Evolutionary conservation across 2,888 invertebrate genomes (phyloP), one percentile per base, ranked within the genome.

Genomic region (Lasioglossum malachurum): DNA sequence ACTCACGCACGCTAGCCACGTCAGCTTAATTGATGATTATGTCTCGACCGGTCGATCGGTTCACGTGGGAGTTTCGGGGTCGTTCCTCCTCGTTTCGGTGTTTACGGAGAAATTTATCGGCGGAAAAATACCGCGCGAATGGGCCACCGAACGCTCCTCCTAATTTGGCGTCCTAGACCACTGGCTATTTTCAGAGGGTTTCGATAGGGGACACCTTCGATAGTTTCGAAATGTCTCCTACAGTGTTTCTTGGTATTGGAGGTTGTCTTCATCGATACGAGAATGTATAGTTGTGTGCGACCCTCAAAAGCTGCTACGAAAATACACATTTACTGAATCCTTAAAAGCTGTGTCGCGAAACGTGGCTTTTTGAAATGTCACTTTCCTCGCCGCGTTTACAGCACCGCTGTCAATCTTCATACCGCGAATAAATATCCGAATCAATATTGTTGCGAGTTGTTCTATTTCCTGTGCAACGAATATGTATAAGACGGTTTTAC

Each of bases 1-100:
- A 92, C 81, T 91, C 92, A 88, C 86, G 88, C 84, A 78, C 74
- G 74, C 80, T 82, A 77, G 88, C 87, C 87, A 86, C 91, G 87
- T 91, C 89, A 89, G 84, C 83, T 88, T 91, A 91, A 92, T 92
- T 92, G 92, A 91, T 86, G 87, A 90, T 92, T 90, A 90, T 82
- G 87, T 84, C 79, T 86, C 84, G 78, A 31, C 78, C 83, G 83
- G 78, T 83, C 86, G 84, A 89, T 88, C 87, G 87, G 83, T 84
- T 87, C 83, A 72, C 87, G 83, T 83, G 88, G 82, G 86, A 89
- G 78, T 78, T 35, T 16, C 76, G 46, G 67, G 57, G 75, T 31
- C 79, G n/a, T 53, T 41, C 35, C 57, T 80, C 80, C 41, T 72
- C 31, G 41, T 60, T 69, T 72, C 57, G 35, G 31, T 79, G 44